Base-by-base conservation (phyloP, 2,113 vertebrate genomes). In the Heterocephalus glaber region DNA sequence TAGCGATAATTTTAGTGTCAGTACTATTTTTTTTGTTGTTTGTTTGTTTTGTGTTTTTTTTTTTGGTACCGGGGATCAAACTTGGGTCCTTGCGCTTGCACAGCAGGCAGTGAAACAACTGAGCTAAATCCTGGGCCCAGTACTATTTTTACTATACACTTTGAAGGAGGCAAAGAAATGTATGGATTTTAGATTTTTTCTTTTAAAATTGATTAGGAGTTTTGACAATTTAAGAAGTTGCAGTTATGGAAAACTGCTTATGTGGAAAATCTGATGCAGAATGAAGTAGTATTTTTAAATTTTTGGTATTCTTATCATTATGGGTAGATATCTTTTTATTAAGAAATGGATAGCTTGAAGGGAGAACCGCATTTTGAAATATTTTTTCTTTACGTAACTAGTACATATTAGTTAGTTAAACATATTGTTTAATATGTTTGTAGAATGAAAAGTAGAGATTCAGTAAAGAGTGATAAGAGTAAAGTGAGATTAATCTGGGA, bases 1-100 rank as follows among this genome's bases (percentile, higher is more conserved):
- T 14, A 52, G 49, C 60, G 54, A 79, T 56, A 35, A n/a, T 63
- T 38, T 20, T 56, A 2, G 54, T 65, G 49, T 68, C 33, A 68
- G 12, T 87, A 87, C 38, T 80, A 58, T 89, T 93, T 94, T 89
- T 70, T n/a, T n/a, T n/a, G n/a, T n/a, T n/a, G n/a, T n/a, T n/a
- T n/a, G n/a, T n/a, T n/a, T n/a, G n/a, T n/a, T n/a, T n/a, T n/a
- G n/a, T n/a, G n/a, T n/a, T n/a, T n/a, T n/a, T n/a, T n/a, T n/a
- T n/a, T n/a, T n/a, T n/a, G n/a, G n/a, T n/a, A n/a, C n/a, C n/a
- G n/a, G n/a, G n/a, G n/a, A n/a, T n/a, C n/a, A n/a, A n/a, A n/a
- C n/a, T n/a, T n/a, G n/a, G n/a, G n/a, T n/a, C n/a, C n/a, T n/a
- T n/a, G n/a, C n/a, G n/a, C n/a, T n/a, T n/a, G n/a, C n/a, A n/a